These are phyloP conservation scores for Cygnus atratus DNA, from an alignment of 2,113 vertebrate species.

Conservation along the genomic window DNA sequence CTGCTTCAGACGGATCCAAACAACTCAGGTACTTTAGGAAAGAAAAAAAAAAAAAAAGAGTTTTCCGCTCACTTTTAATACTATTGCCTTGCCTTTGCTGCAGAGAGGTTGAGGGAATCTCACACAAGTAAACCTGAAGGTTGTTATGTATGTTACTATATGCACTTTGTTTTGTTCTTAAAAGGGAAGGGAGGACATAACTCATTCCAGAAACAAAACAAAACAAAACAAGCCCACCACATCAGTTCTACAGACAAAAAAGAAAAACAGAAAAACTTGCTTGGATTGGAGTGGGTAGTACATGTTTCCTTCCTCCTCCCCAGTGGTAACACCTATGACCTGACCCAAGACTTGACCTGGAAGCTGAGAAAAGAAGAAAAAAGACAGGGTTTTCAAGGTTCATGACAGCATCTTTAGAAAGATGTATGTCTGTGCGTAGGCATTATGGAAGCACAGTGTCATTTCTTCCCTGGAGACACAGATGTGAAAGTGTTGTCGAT, in stretches of 20 bases:
- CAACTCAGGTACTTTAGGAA: neutral
- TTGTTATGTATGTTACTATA: neutral
- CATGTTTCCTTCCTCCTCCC: slow-evolving; percentile 54
- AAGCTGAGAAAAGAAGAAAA: slow-evolving; percentile 47
- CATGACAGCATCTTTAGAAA: slow-evolving; percentile 34
- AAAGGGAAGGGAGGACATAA: slow-evolving; percentile 17
- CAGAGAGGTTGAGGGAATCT: neutral
- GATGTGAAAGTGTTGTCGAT: neutral
- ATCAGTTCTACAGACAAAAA: neutral
- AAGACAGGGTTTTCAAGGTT: slow-evolving; percentile 31
- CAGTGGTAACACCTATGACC: slow-evolving; percentile 59
- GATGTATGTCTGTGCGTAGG: slow-evolving; percentile 20
- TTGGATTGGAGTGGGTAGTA: neutral
- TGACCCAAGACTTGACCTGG: slow-evolving; percentile 58
- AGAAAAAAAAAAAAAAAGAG: neutral
- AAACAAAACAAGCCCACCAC: neutral
- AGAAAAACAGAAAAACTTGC: neutral
- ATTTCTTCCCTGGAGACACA: slow-evolving; percentile 26
- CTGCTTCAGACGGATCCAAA: neutral
- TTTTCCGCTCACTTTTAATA: neutral
- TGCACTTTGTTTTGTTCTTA: neutral
- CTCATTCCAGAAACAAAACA: neutral
- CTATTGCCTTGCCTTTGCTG: neutral
- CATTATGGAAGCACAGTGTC: slow-evolving; percentile 17
- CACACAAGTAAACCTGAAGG: neutral